Evolutionary conservation across 1,140 invertebrate species (phyloP).

Genomic region (Listronotus bonariensis): DNA sequence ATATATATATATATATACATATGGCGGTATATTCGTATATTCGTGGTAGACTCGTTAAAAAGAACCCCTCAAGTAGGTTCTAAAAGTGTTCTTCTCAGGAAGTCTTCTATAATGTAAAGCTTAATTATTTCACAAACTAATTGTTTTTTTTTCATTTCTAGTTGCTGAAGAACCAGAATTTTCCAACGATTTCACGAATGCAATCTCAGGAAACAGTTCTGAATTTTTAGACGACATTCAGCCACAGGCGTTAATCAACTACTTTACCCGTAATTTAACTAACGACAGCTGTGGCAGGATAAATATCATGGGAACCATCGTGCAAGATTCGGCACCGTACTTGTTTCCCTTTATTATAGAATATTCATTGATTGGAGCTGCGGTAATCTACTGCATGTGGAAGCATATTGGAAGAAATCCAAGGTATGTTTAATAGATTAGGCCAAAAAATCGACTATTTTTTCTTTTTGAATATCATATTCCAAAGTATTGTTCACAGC

Average conservation of each 20-base stretch:
- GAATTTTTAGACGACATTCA: constrained; percentile 48
- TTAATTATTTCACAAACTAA: no score
- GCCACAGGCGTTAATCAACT: constrained; percentile 49
- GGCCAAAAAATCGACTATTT: no score
- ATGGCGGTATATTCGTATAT: no score
- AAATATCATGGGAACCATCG: constrained; percentile 92
- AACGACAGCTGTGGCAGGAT: constrained; percentile 71
- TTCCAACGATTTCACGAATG: constrained; percentile 28
- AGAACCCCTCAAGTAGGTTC: no score
- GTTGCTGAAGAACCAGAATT: constrained; percentile 44
- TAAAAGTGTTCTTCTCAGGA: no score
- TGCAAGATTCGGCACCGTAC: constrained; percentile 88
- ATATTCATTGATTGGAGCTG: constrained; percentile 94
- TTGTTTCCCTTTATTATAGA: constrained; percentile 96
- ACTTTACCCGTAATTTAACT: constrained; percentile 34
- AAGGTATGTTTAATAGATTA: no score
- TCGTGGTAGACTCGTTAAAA: no score
- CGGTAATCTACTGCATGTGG: constrained; percentile 98
- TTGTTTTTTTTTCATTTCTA: constrained; percentile 35
- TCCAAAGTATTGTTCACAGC: no score
- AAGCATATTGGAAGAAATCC: constrained; percentile 89
- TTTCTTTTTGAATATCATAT: no score
- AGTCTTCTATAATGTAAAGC: no score
- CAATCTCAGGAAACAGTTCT: constrained; percentile 45
- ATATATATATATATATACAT: no score